Evolutionary conservation across 1,140 invertebrate genomes (phyloP).

Genomic region (Cydia fagiglandana): DNA sequence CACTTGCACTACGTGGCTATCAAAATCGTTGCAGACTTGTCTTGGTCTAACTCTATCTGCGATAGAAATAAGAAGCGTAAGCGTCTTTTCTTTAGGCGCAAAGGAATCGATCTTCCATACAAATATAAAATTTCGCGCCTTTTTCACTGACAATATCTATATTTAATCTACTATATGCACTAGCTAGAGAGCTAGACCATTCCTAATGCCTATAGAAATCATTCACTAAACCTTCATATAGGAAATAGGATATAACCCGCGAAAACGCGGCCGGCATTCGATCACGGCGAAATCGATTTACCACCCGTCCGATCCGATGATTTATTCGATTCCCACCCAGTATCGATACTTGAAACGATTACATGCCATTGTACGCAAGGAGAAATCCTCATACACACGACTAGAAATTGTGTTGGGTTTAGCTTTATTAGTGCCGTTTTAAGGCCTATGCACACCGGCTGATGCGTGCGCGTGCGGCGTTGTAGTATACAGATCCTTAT

Average conservation of each 20-base stretch:
- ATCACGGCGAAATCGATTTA: slow-evolving; percentile 37
- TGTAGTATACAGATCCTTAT: too few relatives aligned
- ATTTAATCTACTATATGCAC: too few relatives aligned
- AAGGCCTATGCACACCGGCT: too few relatives aligned
- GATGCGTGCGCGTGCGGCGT: too few relatives aligned
- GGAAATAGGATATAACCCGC: slow-evolving; percentile 15
- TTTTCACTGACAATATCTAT: too few relatives aligned
- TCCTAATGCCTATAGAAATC: not conserved
- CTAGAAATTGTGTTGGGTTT: slow-evolving; percentile 6
- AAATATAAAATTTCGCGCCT: too few relatives aligned
- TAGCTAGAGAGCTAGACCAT: not conserved
- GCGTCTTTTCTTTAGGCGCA: too few relatives aligned
- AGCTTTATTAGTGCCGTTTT: not conserved
- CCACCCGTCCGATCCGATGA: slow-evolving; percentile 35
- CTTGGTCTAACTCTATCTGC: too few relatives aligned
- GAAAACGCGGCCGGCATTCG: slow-evolving; percentile 19
- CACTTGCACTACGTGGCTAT: too few relatives aligned
- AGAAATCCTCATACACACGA: not conserved
- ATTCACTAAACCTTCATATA: not conserved
- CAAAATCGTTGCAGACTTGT: too few relatives aligned
- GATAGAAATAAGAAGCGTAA: too few relatives aligned
- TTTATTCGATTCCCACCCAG: slow-evolving; percentile 38
- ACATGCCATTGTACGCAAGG: slow-evolving; percentile 14
- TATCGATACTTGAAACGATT: slow-evolving; percentile 33
- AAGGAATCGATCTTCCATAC: too few relatives aligned